Conservation (phyloP, 2,888 invertebrate genomes). For the Megastigmus dorsalis region DNA sequence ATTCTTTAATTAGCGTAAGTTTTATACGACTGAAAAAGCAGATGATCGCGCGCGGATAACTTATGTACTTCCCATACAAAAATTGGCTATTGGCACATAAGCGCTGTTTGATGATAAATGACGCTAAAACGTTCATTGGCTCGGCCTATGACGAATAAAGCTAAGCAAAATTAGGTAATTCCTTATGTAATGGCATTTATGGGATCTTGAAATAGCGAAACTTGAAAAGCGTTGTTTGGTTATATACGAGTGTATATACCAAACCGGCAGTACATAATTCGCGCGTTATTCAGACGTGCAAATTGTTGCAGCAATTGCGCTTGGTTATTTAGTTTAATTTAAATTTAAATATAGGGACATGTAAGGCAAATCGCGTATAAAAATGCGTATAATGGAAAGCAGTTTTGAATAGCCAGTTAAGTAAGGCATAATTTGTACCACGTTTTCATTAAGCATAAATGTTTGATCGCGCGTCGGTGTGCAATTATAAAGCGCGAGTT, state of each 20-base stretch:
- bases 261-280: slow-evolving; percentile 25
- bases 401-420: no score
- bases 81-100: not conserved
- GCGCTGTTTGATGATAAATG: not conserved
- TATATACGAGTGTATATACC: no score
- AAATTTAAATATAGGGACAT: no score
- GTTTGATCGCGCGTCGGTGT: no score
- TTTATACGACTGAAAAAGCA: no score
- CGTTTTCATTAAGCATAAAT: no score
- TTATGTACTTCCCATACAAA: not conserved
- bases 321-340: slow-evolving; percentile 4
- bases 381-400: no score
- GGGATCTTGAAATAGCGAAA: slow-evolving; percentile 23
- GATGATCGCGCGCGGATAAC: no score
- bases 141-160: slow-evolving; percentile 14
- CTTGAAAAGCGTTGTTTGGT: not conserved
- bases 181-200: slow-evolving; percentile 36
- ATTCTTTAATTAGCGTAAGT: no score
- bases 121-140: not conserved
- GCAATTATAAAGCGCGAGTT: no score
- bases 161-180: slow-evolving; percentile 41
- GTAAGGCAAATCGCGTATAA: no score
- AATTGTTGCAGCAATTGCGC: slow-evolving; percentile 15
- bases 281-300: not conserved
- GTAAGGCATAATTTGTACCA: no score